Conservation (phyloP, 2,888 invertebrate genomes). For the Lamproptera curius region DNA sequence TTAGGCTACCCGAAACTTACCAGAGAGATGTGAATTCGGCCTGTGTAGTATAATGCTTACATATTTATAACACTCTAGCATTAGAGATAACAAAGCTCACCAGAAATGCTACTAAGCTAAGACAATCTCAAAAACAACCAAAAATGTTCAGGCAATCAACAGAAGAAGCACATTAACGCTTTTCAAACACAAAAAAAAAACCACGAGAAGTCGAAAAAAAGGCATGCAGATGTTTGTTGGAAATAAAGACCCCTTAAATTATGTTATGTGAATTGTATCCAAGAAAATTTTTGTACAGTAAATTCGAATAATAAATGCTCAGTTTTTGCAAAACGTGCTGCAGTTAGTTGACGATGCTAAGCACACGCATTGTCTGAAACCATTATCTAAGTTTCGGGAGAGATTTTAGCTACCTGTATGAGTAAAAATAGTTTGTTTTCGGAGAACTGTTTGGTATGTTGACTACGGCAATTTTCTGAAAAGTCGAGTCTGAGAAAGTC, state of each 20-base stretch:
- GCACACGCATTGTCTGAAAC: constrained; percentile 11
- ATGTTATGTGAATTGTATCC: constrained; percentile 13
- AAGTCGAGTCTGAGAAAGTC: neutral
- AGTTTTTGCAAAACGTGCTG: constrained; percentile 4
- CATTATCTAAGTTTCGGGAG: constrained; percentile 15
- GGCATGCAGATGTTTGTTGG: constrained; percentile 1
- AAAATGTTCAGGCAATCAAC: constrained; percentile 10
- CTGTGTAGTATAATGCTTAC: constrained; percentile 2
- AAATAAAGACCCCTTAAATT: constrained; percentile 7
- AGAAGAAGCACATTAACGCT: constrained; percentile 1
- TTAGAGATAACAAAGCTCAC: constrained; percentile 1
- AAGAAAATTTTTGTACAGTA: constrained; percentile 12
- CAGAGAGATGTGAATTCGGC: neutral
- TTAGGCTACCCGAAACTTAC: constrained; percentile 1
- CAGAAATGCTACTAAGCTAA: constrained; percentile 13
- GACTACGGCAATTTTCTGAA: constrained; percentile 11
- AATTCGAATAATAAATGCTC: constrained; percentile 1
- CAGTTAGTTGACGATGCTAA: constrained; percentile 10
- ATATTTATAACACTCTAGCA: neutral
- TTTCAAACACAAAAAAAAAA: constrained; percentile 2
- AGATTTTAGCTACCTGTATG: constrained; percentile 15
- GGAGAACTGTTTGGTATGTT: constrained; percentile 14
- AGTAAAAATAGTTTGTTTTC: constrained; percentile 1
- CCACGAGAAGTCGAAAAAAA: constrained; percentile 1
- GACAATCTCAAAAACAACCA: constrained; percentile 13